A percentile compares a stretch with the other conserved stretches of the same genome.
These are phyloP conservation scores for Drosophila neonasuta DNA, from an alignment of 2,888 invertebrate species.

Conservation along the genomic window DNA sequence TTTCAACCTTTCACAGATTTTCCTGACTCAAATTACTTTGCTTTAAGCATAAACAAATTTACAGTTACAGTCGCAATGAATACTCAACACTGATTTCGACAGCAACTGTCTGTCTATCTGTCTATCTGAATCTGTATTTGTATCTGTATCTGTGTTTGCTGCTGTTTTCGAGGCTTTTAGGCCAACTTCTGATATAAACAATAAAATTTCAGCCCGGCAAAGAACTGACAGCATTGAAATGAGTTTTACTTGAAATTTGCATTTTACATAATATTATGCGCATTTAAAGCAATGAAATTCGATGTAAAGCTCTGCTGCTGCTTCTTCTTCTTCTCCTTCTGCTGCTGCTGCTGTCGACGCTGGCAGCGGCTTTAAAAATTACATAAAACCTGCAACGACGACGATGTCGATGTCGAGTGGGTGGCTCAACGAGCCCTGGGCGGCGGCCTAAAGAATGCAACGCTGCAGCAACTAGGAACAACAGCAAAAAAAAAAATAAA, in stretches of 20 bases:
- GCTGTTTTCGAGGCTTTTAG: neutral
- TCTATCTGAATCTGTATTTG: neutral
- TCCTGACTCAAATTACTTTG: neutral
- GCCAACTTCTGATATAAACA: neutral
- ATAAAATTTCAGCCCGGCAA: conserved; percentile 4
- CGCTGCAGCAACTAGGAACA: neutral
- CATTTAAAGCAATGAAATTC: conserved; percentile 58
- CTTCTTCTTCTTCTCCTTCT: conserved; percentile 14
- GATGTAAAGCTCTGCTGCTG: conserved; percentile 19
- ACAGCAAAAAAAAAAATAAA: neutral
- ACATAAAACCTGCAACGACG: conserved; percentile 51
- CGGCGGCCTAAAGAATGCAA: conserved; percentile 34
- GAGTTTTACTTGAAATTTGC: conserved; percentile 21
- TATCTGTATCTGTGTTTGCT: neutral
- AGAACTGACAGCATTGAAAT: conserved; percentile 41
- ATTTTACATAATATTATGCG: conserved; percentile 59
- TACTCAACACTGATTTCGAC: conserved; percentile 2
- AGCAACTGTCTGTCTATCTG: neutral
- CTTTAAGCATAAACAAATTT: neutral
- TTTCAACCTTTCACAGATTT: neutral
- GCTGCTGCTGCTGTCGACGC: conserved; percentile 21
- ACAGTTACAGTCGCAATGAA: neutral
- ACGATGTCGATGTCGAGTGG: conserved; percentile 29
- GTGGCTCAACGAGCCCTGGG: conserved; percentile 56
- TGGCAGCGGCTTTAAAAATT: conserved; percentile 62